Conservation (phyloP, 2,888 invertebrate genomes). For the Campopleginae sp. region DNA sequence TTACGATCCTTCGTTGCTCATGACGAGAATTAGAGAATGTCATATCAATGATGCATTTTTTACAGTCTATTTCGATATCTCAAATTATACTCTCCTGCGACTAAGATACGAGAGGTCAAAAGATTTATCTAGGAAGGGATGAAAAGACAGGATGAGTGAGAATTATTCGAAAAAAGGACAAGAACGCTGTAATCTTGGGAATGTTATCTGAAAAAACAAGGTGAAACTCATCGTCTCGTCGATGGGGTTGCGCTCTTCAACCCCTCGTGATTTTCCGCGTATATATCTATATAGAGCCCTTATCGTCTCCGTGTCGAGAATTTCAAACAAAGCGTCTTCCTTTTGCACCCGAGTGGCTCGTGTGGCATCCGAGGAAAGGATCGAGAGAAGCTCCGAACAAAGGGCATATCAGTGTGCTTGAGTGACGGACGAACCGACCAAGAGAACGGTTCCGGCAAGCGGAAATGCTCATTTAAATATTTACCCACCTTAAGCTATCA, state of each 20-base stretch:
- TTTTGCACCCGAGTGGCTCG: slow-evolving; percentile 32
- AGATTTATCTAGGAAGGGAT: background rate
- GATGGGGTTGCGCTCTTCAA: slow-evolving; percentile 30
- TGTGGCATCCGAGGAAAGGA: slow-evolving; percentile 21
- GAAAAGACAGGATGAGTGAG: background rate
- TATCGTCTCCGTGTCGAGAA: slow-evolving; percentile 58
- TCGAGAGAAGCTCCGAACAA: slow-evolving; percentile 46
- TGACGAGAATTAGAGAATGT: background rate
- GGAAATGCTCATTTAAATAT: slow-evolving; percentile 72
- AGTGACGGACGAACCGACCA: slow-evolving; percentile 68
- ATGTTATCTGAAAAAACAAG: slow-evolving; percentile 26
- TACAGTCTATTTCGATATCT: background rate
- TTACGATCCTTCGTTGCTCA: background rate
- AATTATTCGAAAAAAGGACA: slow-evolving; percentile 36
- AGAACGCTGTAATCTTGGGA: slow-evolving; percentile 40
- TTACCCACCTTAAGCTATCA: slow-evolving; percentile 67
- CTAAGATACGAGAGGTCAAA: background rate
- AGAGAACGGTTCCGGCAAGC: slow-evolving; percentile 49
- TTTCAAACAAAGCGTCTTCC: slow-evolving; percentile 60
- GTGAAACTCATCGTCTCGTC: slow-evolving; percentile 5
- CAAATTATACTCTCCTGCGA: background rate
- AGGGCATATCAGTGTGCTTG: slow-evolving; percentile 68
- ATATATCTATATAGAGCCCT: slow-evolving; percentile 18
- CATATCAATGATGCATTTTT: background rate
- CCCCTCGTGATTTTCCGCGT: background rate